phyloP scores from a whole-genome alignment of 2,113 vertebrate species.

The Ctenodactylus gundi region DNA sequence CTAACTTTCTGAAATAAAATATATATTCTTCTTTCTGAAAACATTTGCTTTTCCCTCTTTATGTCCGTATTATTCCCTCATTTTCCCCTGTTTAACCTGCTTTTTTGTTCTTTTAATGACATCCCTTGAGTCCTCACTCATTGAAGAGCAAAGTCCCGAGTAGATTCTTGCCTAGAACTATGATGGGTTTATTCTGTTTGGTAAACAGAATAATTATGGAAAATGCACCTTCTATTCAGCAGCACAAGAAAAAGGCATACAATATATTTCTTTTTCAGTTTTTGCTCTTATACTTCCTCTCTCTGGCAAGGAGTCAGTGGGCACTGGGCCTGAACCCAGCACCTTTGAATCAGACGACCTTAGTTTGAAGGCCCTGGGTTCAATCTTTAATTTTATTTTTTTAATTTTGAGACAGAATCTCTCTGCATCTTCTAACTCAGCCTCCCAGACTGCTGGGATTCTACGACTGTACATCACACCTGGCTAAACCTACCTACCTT shows the following conservation, averaged over 20 bases:
- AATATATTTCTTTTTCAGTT: not conserved
- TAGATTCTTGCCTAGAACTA: not conserved
- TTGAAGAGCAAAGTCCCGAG: not conserved
- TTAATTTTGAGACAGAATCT: too few species aligned
- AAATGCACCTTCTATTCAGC: not conserved
- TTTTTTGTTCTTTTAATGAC: not conserved
- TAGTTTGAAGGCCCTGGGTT: too few species aligned
- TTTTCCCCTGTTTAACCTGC: not conserved
- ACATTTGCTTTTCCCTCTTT: not conserved
- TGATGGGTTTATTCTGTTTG: not conserved
- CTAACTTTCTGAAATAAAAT: conserved; percentile 42
- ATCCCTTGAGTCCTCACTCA: not conserved
- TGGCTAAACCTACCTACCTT: too few species aligned
- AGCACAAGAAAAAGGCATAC: not conserved
- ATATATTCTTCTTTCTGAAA: conserved; percentile 9
- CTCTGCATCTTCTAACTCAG: too few species aligned
- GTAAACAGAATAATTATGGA: not conserved
- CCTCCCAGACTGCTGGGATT: too few species aligned
- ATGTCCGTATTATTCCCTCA: not conserved
- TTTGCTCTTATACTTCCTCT: not conserved
- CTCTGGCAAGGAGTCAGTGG: too few species aligned
- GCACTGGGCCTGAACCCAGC: too few species aligned
- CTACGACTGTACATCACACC: too few species aligned
- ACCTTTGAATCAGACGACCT: too few species aligned
- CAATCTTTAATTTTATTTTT: too few species aligned